Evolutionary conservation across 1,140 invertebrate species (phyloP), one percentile per base, ranked within the genome.

Genomic region (Drosophila busckii): DNA sequence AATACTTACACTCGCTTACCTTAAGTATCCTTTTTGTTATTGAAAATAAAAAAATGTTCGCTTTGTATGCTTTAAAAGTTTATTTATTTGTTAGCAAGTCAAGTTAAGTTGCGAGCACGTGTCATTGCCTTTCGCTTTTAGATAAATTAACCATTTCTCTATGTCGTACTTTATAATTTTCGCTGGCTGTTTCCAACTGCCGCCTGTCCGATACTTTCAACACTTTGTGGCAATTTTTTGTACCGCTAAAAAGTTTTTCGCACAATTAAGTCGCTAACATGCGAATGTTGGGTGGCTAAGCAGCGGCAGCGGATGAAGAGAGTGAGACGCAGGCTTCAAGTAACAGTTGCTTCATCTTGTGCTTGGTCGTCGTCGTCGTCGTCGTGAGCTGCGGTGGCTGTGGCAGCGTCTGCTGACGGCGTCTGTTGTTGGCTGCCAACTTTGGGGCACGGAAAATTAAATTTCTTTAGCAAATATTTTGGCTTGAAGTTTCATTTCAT

Each of bases 201-300:
- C 63, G 29, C 56, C 63, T 64, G 66, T 70, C 60, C 44, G 50
- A 42, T 61, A 63, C 42, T 67, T 66, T 69, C 25, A 54, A 69
- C 69, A 73, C 58, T 73, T 59, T 52, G 55, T 49, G 40, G 68
- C 25, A 50, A n/a, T n/a, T 63, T 65, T 63, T 71, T 61, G 53
- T 46, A 58, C 63, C 50, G 50, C 28, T 46, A 17, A 32, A 35
- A 73, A 73, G 13, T 75, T 73, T 73, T 69, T 64, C 70, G 40
- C 64, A 69, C 70, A 75, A 73, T 73, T 73, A 75, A 73, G 64
- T 64, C 26, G 42, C 3, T 8, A 22, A 44, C 38, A 53, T 16
- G 8, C 3, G 44, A 54, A 60, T 61, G 32, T 41, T 49, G 25
- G 2, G 64, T 44, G 32, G 26, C 22, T 55, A 16, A n/a, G 34